Evolutionary conservation across 2,113 vertebrate genomes (phyloP), one percentile per base, ranked within the genome.

Genomic region (Chloebia gouldiae): DNA sequence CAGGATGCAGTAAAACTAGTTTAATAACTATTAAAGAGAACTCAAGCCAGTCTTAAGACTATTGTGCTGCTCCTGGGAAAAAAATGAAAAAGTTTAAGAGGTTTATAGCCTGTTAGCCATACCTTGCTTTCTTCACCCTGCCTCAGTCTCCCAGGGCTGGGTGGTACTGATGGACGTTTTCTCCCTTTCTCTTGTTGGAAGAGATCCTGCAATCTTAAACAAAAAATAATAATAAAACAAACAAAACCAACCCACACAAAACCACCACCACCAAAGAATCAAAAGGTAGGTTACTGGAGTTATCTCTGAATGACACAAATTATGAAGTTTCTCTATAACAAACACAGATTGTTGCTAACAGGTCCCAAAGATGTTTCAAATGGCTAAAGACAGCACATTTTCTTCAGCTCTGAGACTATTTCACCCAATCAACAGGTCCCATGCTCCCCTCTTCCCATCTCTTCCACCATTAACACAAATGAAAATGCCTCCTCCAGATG

Each of bases 111-210:
- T 77, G 31, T 45, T 85, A 57, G 7, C 56, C 16, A 3, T 98
- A 99, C 99, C 99, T 99, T 99, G 95, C 95, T 98, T 86, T 99
- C 99, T 64, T 99, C 99, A 13, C 98, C 97, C 95, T 99, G 99
- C 88, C 99, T 98, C 97, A 99, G 97, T 90, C 99, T 98, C 49
- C 99, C 99, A 68, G 99, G 99, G 94, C 99, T 99, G 10, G 99
- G 98, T 35, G 99, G 99, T 81, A 99, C 99, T 33, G 99, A 99
- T 79, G 99, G 98, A 57, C 99, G 98, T 85, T 99, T 99, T 93
- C 98, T 98, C 73, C 99, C 99, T 93, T 99, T 99, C 95, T 99
- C 99, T 97, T 99, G 99, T 87, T 99, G 99, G 96, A 99, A 99
- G 65, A 99, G 97, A 73, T 99, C 99, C 96, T 99, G 99, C 54